Evolutionary conservation across 2,888 invertebrate genomes (phyloP), one percentile per base, ranked within the genome.

Genomic region (Brassicogethes aeneus): DNA sequence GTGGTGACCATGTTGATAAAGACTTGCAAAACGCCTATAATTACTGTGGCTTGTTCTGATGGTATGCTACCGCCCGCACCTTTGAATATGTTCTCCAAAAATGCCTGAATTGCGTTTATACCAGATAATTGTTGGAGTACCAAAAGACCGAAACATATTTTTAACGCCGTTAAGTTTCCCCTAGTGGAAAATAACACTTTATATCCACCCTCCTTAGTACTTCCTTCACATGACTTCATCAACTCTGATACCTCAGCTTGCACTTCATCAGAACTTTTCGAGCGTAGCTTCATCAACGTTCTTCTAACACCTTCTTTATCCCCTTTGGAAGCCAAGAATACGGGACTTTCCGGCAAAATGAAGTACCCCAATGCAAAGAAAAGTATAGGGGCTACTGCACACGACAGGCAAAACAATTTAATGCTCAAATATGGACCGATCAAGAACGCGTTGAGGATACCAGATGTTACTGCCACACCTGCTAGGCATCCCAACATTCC

Each of bases 51-150:
- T 16, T 77, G 56, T 2, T 77, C 71, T 0, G 82, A 70, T 34
- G 79, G 69, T 1, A 85, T 54, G 0, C 68, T 59, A 0, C 78
- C 75, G 2, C 79, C 77, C 1, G 88, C 79, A 2, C 73, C 74
- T 1, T 66, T 59, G 59, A 85, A 85, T 56, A 85, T 85, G 16
- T 36, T 37, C 38, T 80, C 77, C 58, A 81, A 78, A 65, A 84
- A 85, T 66, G 84, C 84, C 2, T 85, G 72, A 1, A 87, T 80
- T 0, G 83, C 82, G 64, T 85, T 85, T 59, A 85, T 81, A 1
- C 85, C 85, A 2, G 79, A 77, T 50, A 87, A 70, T 64, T 91
- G 90, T 60, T 91, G 90, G 68, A 86, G 83, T 51, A 78, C 69
- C 37, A 84, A 81, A 41, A 89, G 70, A 5, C 78, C 76, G 52